phyloP scores from a whole-genome alignment of 2,888 invertebrate genomes.

The Diaperis boleti region DNA sequence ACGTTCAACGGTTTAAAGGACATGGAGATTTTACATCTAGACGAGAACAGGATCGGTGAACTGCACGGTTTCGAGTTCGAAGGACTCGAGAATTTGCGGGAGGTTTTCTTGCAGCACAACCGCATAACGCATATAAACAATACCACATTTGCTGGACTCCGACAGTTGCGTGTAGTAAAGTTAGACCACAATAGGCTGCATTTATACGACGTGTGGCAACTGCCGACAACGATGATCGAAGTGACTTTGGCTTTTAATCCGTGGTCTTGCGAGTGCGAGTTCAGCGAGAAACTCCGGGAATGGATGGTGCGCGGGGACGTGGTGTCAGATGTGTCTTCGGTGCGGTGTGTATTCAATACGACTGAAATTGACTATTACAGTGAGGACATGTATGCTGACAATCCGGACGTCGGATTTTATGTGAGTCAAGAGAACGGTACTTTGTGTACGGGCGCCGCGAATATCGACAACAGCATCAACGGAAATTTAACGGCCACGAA shows the following conservation, averaged over 20 bases:
- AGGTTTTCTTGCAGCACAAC: constrained; percentile 82
- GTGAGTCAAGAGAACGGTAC: constrained; percentile 73
- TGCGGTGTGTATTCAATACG: constrained; percentile 78
- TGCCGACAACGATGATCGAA: constrained; percentile 74
- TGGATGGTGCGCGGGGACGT: constrained; percentile 79
- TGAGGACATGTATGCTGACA: constrained; percentile 71
- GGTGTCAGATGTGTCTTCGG: constrained; percentile 74
- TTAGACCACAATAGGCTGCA: constrained; percentile 80
- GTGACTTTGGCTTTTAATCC: constrained; percentile 79
- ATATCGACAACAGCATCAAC: constrained; percentile 77
- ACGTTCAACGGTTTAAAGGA: constrained; percentile 87
- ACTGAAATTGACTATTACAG: constrained; percentile 72
- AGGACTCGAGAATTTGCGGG: constrained; percentile 78
- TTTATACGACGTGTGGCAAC: constrained; percentile 79
- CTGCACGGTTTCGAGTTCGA: constrained; percentile 86
- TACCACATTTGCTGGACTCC: constrained; percentile 77
- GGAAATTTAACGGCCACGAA: constrained; percentile 79
- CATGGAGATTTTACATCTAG: constrained; percentile 80
- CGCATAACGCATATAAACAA: constrained; percentile 78
- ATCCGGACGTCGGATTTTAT: constrained; percentile 73
- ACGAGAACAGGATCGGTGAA: constrained; percentile 78
- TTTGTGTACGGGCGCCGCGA: constrained; percentile 73
- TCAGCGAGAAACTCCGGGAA: constrained; percentile 79
- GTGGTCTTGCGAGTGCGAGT: constrained; percentile 88
- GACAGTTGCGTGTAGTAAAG: constrained; percentile 74